phyloP scores from a whole-genome alignment of 2,797 vertebrate species.

The Dromococcyx pavoninus region DNA sequence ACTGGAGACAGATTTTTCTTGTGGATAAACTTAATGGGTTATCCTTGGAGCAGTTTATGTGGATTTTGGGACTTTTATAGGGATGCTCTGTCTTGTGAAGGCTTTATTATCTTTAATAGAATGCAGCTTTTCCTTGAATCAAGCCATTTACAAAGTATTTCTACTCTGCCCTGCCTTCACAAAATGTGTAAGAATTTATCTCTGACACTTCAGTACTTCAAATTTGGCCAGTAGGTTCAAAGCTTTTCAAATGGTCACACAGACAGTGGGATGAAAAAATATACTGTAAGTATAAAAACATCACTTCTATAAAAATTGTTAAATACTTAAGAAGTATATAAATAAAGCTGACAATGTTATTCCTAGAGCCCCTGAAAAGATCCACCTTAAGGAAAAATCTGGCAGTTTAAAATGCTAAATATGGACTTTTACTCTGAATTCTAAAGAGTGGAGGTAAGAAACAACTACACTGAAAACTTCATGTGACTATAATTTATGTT shows the following conservation, averaged over 20 bases:
- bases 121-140: not conserved
- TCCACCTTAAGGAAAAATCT: not conserved
- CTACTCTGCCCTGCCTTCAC: not conserved
- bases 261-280: not conserved
- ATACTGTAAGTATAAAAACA: not conserved
- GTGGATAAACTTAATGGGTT: not conserved
- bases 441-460: not conserved
- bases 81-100: not conserved
- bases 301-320: not conserved
- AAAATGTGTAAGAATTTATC: not conserved
- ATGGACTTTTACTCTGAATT: not conserved
- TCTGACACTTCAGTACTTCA: not conserved
- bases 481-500: not conserved
- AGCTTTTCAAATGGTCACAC: not conserved
- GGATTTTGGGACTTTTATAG: not conserved
- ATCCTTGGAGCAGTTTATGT: not conserved
- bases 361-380: not conserved
- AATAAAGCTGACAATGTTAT: not conserved
- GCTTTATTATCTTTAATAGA: not conserved
- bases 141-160: not conserved
- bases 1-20: not conserved
- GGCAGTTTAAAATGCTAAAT: not conserved
- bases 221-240: not conserved
- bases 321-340: not conserved
- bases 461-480: not conserved